Base-by-base conservation (phyloP, 2,888 invertebrate species). In the Leucophenga montana region DNA sequence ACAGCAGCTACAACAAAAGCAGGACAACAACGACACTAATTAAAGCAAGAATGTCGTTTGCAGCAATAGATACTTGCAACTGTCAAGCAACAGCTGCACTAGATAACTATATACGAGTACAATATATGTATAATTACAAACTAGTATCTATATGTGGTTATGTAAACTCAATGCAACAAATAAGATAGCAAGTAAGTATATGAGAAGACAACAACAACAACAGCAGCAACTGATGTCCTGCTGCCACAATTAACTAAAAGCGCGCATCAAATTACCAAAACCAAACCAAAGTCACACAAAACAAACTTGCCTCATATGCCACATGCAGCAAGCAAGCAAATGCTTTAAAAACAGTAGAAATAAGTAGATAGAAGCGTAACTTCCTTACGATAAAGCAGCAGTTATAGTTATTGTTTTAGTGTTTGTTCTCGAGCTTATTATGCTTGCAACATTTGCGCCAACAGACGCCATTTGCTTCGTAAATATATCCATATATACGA, bases 161-260 rank as follows among this genome's bases (percentile, higher is more conserved):
- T 66, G 61, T 56, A 22, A 14, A 27, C 27, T 4, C 5, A 54
- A 59, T 61, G 39, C 39, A 61, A 11, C 39, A 20, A 61, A n/a
- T n/a, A n/a, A 11, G 39, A 3, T 39, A 8, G n/a, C 61, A 61
- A 31, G 56, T 71, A 39, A n/a, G 82, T 74, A 71, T 78, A 75
- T 73, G 69, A 80, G 72, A 75, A 76, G 75, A 78, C 73, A 71
- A 39, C 39, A 39, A 39, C 39, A 39, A 8, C 39, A 39, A 39
- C 39, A 39, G 11, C 39, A 39, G 8, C 5, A 39, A 39, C 39
- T 39, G 9, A 82, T 82, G 82, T 81, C 78, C 78, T 81, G 80
- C 79, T 80, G 81, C 80, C 83, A 81, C 81, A 81, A 81, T 81
- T 81, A 81, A 81, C 81, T 81, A 81, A 81, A 82, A 79, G 82